Conservation (phyloP, 2,113 vertebrate genomes). For the Climacteris rufus region DNA sequence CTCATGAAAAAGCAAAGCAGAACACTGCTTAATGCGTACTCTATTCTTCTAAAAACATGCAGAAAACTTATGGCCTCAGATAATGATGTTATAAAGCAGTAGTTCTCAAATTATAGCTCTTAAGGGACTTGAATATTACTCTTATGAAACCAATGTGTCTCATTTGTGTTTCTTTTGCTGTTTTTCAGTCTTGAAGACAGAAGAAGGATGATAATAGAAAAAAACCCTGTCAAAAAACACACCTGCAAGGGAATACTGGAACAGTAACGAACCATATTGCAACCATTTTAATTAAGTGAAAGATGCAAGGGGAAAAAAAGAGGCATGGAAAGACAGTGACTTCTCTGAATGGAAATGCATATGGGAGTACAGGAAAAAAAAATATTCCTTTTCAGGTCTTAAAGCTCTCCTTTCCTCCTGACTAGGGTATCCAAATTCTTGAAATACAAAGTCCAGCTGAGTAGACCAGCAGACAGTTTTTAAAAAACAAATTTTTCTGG, state of each 20-base stretch:
- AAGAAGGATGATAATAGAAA: neutral
- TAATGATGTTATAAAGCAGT: neutral
- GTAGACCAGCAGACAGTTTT: neutral
- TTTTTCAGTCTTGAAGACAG: neutral
- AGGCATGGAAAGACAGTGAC: neutral
- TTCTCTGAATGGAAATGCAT: neutral
- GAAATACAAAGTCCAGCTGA: neutral
- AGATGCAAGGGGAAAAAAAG: neutral
- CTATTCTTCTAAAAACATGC: neutral
- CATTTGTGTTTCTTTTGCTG: neutral
- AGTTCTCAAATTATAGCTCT: neutral
- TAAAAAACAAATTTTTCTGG: neutral
- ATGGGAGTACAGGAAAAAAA: neutral
- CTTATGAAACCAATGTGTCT: neutral
- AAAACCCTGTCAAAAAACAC: neutral
- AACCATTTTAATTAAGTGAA: neutral
- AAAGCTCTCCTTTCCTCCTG: neutral
- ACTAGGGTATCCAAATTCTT: neutral
- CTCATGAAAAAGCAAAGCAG: neutral
- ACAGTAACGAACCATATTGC: neutral
- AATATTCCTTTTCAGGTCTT: neutral
- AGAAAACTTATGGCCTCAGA: neutral
- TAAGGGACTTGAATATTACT: neutral
- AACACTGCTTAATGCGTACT: neutral
- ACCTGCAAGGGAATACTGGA: neutral